Evolutionary conservation across 2,113 vertebrate genomes (phyloP), one percentile per base, ranked within the genome.

Genomic region (Dermatemys mawii): DNA sequence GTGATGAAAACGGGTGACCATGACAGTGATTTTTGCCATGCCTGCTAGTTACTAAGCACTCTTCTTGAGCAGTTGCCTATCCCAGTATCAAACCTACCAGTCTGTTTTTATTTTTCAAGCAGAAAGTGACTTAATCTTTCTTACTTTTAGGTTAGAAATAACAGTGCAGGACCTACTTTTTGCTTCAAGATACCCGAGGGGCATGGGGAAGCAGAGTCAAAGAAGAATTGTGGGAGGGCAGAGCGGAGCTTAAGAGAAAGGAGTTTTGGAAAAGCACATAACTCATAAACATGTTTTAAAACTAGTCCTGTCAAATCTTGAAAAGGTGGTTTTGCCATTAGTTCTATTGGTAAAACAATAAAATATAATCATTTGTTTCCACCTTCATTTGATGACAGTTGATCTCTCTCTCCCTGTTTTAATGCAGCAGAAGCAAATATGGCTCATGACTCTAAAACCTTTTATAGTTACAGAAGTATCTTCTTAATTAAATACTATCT

Each of bases 101-200:
- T 49, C 1, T 7, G 0, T 60, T 8, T 85, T 32, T 81, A 29
- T 60, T 92, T 88, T 87, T 51, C 22, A 60, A 11, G 60, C 19
- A 84, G 44, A 81, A 87, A 57, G 6, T 73, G 14, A 26, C 17
- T 14, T 92, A 8, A 12, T 54, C 21, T 21, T 75, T 38, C 49
- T 41, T 86, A 24, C 22, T 19, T 67, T 67, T 19, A 67, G 32
- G 41, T 75, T 75, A 75, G 22, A 75, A 75, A 75, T 75, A 75
- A 13, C 24, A 75, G 70, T 44, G 70, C n/a, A 75, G 70, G 12
- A 7, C 70, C 11, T 75, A 44, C 6, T 44, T 75, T 75, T 75
- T 26, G 49, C 16, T 83, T 27, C 90, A 82, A 87, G 93, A 93
- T 94, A 90, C 44, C 80, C 76, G 83, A 91, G 38, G 3, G 38